These are phyloP conservation scores for Austrofundulus limnaeus DNA, from an alignment of 2,113 vertebrate genomes.

Conservation along the genomic window DNA sequence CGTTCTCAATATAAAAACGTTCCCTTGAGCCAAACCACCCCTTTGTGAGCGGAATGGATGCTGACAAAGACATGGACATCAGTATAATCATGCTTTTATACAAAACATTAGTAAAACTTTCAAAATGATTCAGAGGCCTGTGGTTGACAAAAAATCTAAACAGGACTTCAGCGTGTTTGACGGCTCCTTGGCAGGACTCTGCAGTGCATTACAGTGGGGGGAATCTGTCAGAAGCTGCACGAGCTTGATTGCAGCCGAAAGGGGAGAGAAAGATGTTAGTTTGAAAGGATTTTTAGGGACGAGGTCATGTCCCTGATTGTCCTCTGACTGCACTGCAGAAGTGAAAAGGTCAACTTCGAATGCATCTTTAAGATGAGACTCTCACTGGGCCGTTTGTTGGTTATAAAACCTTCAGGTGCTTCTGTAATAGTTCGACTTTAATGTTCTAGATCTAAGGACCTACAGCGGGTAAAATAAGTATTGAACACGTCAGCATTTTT, in stretches of 20 bases:
- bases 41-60: slow-evolving; percentile 64
- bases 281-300: slow-evolving; percentile 28
- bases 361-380: background rate
- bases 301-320: slow-evolving; percentile 54
- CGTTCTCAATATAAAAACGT: slow-evolving; percentile 68
- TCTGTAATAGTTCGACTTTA: slow-evolving; percentile 14
- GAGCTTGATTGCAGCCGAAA: slow-evolving; percentile 55
- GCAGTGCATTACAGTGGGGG: slow-evolving; percentile 37
- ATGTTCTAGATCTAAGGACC: slow-evolving; percentile 1
- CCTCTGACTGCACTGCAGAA: slow-evolving; percentile 40
- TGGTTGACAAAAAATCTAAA: slow-evolving; percentile 70
- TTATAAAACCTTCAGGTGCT: slow-evolving; percentile 39
- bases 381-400: slow-evolving; percentile 9
- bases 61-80: slow-evolving; percentile 77
- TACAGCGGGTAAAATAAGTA: no score
- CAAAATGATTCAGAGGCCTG: slow-evolving; percentile 72
- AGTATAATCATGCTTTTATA: slow-evolving; percentile 65
- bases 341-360: slow-evolving; percentile 19
- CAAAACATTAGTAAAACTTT: slow-evolving; percentile 65
- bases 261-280: slow-evolving; percentile 36
- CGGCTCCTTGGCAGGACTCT: slow-evolving; percentile 53
- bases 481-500: no score
- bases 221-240: slow-evolving; percentile 52
- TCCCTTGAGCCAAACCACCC: slow-evolving; percentile 71
- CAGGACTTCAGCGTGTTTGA: slow-evolving; percentile 62